A percentile compares a stretch with the other conserved stretches of the same genome.
Evolutionary conservation across 2,888 invertebrate species (phyloP).

Genomic region (Ctena decussata): DNA sequence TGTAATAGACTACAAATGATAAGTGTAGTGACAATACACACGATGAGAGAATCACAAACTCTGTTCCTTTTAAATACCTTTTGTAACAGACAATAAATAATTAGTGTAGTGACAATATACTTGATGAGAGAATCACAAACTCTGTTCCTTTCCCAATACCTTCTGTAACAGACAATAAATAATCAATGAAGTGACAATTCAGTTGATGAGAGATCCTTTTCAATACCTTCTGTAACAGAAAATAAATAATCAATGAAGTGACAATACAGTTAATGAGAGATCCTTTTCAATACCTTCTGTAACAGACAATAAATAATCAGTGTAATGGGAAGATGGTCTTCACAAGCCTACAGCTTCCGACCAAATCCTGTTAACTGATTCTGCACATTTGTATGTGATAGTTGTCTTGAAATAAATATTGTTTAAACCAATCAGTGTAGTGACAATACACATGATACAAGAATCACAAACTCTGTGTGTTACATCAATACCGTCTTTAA

Average conservation of each 20-base stretch:
- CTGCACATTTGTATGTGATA: too few relatives aligned
- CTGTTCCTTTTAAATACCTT: too few relatives aligned
- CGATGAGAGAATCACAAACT: constrained; percentile 97
- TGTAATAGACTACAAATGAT: too few relatives aligned
- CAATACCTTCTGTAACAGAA: too few relatives aligned
- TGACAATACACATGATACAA: constrained; percentile 99
- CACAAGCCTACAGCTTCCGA: too few relatives aligned
- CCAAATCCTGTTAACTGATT: too few relatives aligned
- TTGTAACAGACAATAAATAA: neutral
- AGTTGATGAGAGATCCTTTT: constrained; percentile 99
- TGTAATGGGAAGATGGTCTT: constrained; percentile 99
- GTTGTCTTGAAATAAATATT: too few relatives aligned
- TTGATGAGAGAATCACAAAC: constrained; percentile 99
- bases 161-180: neutral
- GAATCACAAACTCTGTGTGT: constrained; percentile 97
- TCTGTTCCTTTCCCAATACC: constrained; percentile 90
- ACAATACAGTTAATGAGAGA: neutral
- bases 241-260: neutral
- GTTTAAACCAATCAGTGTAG: constrained; percentile 92
- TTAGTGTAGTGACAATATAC: constrained; percentile 98
- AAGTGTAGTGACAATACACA: constrained; percentile 99
- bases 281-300: too few relatives aligned
- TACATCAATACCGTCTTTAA: constrained; percentile 87
- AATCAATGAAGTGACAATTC: neutral
- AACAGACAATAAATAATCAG: too few relatives aligned